phyloP scores from a whole-genome alignment of 2,888 invertebrate species.

The Pegoplata infirma region DNA sequence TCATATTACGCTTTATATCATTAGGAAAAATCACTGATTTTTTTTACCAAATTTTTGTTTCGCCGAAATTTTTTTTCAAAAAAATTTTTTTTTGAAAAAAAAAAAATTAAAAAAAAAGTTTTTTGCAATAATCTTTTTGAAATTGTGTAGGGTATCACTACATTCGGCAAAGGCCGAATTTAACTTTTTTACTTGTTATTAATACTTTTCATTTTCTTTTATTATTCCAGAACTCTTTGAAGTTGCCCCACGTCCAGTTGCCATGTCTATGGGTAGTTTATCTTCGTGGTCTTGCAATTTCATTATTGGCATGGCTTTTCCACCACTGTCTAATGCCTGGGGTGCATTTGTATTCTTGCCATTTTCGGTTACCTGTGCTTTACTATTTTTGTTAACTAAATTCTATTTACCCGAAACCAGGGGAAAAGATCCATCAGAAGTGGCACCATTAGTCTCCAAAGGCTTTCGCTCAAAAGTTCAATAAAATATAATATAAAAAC shows the following conservation, averaged over 20 bases:
- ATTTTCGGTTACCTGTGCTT: constrained; percentile 80
- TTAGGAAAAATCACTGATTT: too few relatives aligned
- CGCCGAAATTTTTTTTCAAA: too few relatives aligned
- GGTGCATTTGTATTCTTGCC: constrained; percentile 88
- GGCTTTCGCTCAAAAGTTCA: constrained; percentile 81
- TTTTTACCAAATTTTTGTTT: too few relatives aligned
- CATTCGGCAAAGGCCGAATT: too few relatives aligned
- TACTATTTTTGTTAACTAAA: constrained; percentile 78
- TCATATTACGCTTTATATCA: too few relatives aligned
- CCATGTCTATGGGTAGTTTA: constrained; percentile 92
- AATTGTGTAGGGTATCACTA: too few relatives aligned
- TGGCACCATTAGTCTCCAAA: constrained; percentile 81
- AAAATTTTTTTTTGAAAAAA: too few relatives aligned
- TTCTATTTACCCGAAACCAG: constrained; percentile 87
- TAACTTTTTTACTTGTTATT: too few relatives aligned
- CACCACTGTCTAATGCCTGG: constrained; percentile 81
- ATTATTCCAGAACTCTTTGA: constrained; percentile 88
- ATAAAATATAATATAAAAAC: not conserved
- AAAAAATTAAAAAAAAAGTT: too few relatives aligned
- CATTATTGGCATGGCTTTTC: constrained; percentile 89
- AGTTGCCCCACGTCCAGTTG: constrained; percentile 89
- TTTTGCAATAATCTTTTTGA: too few relatives aligned
- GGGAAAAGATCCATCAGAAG: constrained; percentile 83
- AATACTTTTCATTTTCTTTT: too few relatives aligned
- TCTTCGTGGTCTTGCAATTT: constrained; percentile 94